Evolutionary conservation across 2,113 vertebrate genomes (phyloP), one percentile per base, ranked within the genome.

Genomic region (Lasiurus cinereus): DNA sequence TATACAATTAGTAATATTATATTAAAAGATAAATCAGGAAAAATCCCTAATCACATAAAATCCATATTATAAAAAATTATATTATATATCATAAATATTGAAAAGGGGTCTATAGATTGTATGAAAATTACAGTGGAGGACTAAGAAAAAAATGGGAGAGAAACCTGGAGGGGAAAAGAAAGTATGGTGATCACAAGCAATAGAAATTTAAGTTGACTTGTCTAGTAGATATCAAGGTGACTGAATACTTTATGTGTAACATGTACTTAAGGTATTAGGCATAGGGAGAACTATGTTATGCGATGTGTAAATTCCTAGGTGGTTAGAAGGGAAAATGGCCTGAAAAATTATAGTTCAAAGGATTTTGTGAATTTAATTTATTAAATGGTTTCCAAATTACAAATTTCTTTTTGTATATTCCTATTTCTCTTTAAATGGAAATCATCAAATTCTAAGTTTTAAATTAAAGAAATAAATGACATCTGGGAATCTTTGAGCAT

Each of bases 331-430:
- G 46, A 66, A 92, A 78, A 66, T 4, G 67, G 8, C 54, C 33
- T 88, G 64, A 79, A 91, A 83, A 93, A 29, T 43, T 56, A 89
- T 22, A 95, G 52, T 66, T 92, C 83, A 83, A 79, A 80, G 6
- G 9, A 69, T 33, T 67, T 0, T 72, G 43, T 83, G 11, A 90
- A 36, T 39, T 92, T 90, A 62, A 67, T 88, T 70, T 92, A 54
- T 62, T 69, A 73, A 86, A 83, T 83, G 4, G 4, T 72, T 82
- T 62, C 8, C 64, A 94, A 94, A 29, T 39, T 69, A 66, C 18
- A 90, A 76, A 66, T 73, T 52, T 73, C n/a, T 67, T 88, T 69
- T 79, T 54, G 0, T 73, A 48, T 62, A 50, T 72, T 22, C 8
- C 43, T 12, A 39, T 85, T 92, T 85, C 33, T 90, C 29, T 74